phyloP scores from a whole-genome alignment of 2,113 vertebrate species.

The Gila orcuttii region DNA sequence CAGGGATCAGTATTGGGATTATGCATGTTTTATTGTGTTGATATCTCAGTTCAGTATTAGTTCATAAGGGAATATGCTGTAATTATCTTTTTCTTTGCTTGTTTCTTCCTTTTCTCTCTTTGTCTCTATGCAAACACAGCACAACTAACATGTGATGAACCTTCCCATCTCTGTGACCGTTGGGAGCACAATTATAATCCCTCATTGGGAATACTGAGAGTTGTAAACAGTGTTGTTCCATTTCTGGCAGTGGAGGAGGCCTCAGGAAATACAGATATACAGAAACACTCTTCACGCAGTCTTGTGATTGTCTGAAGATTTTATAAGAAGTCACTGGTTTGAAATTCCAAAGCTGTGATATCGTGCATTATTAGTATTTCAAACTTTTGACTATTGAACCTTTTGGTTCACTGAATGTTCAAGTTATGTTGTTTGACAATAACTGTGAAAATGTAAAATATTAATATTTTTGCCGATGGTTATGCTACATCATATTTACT shows the following conservation, averaged over 20 bases:
- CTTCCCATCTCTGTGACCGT: not conserved
- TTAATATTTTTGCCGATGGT: not conserved
- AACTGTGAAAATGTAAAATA: not conserved
- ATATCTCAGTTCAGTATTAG: not conserved
- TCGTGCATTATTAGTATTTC: not conserved
- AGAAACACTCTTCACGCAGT: conserved; percentile 24
- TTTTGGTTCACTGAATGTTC: not conserved
- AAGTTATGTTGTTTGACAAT: not conserved
- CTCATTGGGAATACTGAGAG: conserved; percentile 18
- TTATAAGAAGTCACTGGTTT: not conserved
- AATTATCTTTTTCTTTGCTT: not conserved
- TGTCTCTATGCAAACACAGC: not conserved
- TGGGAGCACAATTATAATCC: conserved; percentile 17
- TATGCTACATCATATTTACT: no score
- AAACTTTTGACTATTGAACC: not conserved
- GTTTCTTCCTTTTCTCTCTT: not conserved
- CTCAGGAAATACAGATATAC: not conserved
- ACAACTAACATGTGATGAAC: conserved; percentile 26
- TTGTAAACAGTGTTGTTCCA: conserved; percentile 30
- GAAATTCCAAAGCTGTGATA: not conserved
- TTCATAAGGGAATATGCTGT: not conserved
- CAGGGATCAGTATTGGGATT: not conserved
- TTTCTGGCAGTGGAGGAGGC: not conserved
- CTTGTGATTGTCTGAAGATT: conserved; percentile 38
- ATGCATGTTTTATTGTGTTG: not conserved